phyloP scores from a whole-genome alignment of 2,888 invertebrate species.

The Apamea epomidion region DNA sequence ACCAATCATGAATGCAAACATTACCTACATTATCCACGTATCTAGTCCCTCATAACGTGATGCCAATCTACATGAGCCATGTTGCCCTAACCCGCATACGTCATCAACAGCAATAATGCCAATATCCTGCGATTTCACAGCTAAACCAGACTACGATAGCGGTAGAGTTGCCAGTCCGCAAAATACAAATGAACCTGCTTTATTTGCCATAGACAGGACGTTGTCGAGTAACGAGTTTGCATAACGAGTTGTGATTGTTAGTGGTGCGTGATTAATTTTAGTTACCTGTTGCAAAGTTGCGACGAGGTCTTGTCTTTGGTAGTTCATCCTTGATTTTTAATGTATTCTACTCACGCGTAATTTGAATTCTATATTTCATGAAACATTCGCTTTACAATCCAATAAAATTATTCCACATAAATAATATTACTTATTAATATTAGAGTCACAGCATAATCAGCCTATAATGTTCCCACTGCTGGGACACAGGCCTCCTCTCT shows the following conservation, averaged over 20 bases:
- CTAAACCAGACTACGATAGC: slow-evolving; percentile 17
- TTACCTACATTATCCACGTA: slow-evolving; percentile 6
- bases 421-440: slow-evolving; percentile 21
- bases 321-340: not conserved
- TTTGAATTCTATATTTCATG: not conserved
- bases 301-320: slow-evolving; percentile 3
- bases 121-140: slow-evolving; percentile 48
- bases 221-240: slow-evolving; percentile 45
- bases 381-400: not conserved
- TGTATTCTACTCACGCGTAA: not conserved
- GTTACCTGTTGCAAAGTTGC: slow-evolving; percentile 6
- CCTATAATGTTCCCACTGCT: not conserved
- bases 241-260: slow-evolving; percentile 19
- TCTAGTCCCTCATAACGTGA: not conserved
- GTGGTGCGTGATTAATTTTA: slow-evolving; percentile 22
- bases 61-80: slow-evolving; percentile 33
- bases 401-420: slow-evolving; percentile 5
- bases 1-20: slow-evolving; percentile 37
- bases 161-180: slow-evolving; percentile 22
- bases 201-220: slow-evolving; percentile 32
- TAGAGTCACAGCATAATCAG: slow-evolving; percentile 16
- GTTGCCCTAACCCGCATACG: slow-evolving; percentile 29
- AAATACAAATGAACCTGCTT: slow-evolving; percentile 44
- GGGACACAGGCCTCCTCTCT: not conserved
- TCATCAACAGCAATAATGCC: slow-evolving; percentile 39